Percentiles rank a stretch among this genome's conserved stretches.
phyloP scores from a whole-genome alignment of 2,797 vertebrate species.

The Babyrousa celebensis region DNA sequence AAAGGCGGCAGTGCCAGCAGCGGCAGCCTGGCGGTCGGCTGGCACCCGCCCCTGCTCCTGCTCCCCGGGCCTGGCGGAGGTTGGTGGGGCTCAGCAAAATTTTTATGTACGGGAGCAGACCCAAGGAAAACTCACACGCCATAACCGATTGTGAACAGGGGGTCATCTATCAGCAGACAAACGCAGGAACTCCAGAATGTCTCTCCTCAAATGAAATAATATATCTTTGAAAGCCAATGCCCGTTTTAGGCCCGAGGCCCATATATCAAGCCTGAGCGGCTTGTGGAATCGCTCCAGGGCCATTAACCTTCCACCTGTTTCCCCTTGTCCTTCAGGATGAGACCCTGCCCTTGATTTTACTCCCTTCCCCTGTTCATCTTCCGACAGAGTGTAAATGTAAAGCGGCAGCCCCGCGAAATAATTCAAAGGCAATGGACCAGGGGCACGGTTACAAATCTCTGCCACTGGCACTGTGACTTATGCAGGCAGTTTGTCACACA shows the following conservation, averaged over 20 bases:
- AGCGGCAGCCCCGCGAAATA: conserved; percentile 95
- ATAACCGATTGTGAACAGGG: conserved; percentile 95
- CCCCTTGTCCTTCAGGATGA: conserved; percentile 97
- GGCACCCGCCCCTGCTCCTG: conserved; percentile 87
- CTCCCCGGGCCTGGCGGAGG: conserved; percentile 89
- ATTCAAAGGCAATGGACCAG: conserved; percentile 99
- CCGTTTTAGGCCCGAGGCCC: conserved; percentile 96
- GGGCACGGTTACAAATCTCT: conserved; percentile 99
- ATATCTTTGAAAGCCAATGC: conserved; percentile 99
- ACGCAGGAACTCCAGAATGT: conserved; percentile 97
- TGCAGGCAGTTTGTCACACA: conserved; percentile 97
- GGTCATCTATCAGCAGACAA: conserved; percentile 99
- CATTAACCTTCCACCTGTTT: conserved; percentile 99
- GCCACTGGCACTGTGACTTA: conserved; percentile 95
- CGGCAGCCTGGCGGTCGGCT: conserved; percentile 89
- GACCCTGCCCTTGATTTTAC: conserved; percentile 97
- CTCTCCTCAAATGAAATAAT: conserved; percentile 99
- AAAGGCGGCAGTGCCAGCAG: neutral
- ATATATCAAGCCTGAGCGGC: conserved; percentile 99
- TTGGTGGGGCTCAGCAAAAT: conserved; percentile 94
- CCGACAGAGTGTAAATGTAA: conserved; percentile 94
- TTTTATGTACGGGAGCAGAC: conserved; percentile 94
- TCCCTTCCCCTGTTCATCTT: conserved; percentile 95
- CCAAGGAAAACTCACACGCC: conserved; percentile 95
- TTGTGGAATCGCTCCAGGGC: conserved; percentile 99